Base-by-base conservation (phyloP, 2,113 vertebrate genomes). In the Copsychus sechellarum region DNA sequence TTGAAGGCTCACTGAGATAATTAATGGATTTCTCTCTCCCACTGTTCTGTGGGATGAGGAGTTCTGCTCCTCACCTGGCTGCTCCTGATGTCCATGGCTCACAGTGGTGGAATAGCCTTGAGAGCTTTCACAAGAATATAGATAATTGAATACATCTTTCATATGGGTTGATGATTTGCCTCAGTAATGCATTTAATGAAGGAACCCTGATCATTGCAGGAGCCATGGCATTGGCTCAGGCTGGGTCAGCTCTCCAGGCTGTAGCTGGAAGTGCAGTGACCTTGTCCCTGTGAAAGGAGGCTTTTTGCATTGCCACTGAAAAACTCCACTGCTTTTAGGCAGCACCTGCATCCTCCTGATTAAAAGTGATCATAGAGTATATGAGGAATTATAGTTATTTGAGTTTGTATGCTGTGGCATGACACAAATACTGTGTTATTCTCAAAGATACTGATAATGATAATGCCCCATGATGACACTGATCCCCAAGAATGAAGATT, bases 111-210 rank as follows among this genome's bases (percentile, higher is more conserved):
- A 93, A 80, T 38, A 86, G 81, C 58, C 76, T 82, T 53, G 86
- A 95, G 82, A 92, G 51, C 48, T 91, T 83, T 91, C 66, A 56
- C 26, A 50, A 73, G 69, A 87, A 72, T 40, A 31, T 4, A 12
- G 34, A 58, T 50, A 78, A 92, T 47, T 85, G 86, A 71, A 36
- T 53, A 51, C 70, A 54, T 62, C 72, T 65, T 42, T 79, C 12
- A 36, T 40, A 0, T 19, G 62, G 78, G 77, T 86, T 90, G 92
- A 84, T 94, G 78, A 85, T 82, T 77, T 93, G 93, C 81, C 45
- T 92, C 87, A 66, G 71, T 93, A 91, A 96, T 93, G 79, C 81
- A 88, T 66, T 95, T 96, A 95, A 96, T 86, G 92, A 95, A 90
- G 87, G 87, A 28, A 45, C 79, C 42, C 86, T 90, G 90, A 91